phyloP scores from a whole-genome alignment of 2,888 invertebrate species.

The Xestia c-nigrum region DNA sequence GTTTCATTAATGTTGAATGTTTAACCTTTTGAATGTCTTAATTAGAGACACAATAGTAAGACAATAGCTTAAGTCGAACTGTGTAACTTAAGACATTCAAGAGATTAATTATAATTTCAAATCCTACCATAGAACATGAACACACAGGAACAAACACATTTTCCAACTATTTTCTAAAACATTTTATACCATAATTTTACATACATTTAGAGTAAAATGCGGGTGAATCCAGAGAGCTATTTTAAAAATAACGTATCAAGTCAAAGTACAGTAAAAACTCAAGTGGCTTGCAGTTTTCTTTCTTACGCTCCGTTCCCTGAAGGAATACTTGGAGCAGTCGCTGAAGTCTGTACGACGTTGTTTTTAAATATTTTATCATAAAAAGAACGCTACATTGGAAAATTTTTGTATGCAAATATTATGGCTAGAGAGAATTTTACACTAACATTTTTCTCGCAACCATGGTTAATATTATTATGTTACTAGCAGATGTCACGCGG shows the following conservation, averaged over 20 bases:
- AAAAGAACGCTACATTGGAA: constrained; percentile 57
- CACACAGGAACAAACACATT: not conserved
- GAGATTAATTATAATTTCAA: not conserved
- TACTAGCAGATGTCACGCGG: too few relatives aligned
- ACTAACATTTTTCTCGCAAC: constrained; percentile 34
- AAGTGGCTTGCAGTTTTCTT: constrained; percentile 75
- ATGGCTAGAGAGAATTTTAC: constrained; percentile 38
- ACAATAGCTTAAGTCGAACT: too few relatives aligned
- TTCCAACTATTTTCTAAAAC: constrained; percentile 3
- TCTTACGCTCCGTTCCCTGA: constrained; percentile 69
- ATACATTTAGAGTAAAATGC: constrained; percentile 56
- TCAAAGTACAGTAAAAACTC: constrained; percentile 73
- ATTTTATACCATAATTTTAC: constrained; percentile 32
- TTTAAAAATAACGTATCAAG: constrained; percentile 73
- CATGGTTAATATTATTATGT: constrained; percentile 16
- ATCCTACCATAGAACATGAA: not conserved
- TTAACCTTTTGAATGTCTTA: too few relatives aligned
- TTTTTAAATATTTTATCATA: constrained; percentile 76
- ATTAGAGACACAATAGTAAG: too few relatives aligned
- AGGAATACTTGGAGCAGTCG: constrained; percentile 69
- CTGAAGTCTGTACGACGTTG: constrained; percentile 64
- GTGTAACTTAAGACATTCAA: too few relatives aligned
- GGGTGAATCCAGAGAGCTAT: constrained; percentile 63
- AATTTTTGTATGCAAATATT: constrained; percentile 54
- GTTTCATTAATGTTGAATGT: not conserved